These are phyloP conservation scores for Xyrichtys novacula DNA, from an alignment of 2,797 vertebrate species.

Conservation along the genomic window DNA sequence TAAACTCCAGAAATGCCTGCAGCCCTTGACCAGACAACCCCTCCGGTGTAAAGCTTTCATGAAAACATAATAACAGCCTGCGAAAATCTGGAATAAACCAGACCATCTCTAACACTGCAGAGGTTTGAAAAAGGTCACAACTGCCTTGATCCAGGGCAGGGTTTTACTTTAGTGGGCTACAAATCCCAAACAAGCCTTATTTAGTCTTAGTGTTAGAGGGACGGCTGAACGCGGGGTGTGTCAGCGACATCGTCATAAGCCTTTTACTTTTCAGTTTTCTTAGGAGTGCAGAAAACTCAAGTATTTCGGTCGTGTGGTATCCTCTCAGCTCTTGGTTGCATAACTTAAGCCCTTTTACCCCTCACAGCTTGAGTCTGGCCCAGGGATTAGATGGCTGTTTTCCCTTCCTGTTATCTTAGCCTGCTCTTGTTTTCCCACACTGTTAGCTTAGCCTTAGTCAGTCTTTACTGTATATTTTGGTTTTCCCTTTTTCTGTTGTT, in stretches of 20 bases:
- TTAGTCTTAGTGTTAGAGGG: conserved; percentile 27
- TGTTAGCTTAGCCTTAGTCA: conserved; percentile 47
- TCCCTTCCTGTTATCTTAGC: conserved; percentile 76
- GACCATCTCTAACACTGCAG: conserved; percentile 2
- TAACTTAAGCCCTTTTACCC: conserved; percentile 77
- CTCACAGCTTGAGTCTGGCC: conserved; percentile 81
- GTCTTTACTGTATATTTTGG: conserved; percentile 17
- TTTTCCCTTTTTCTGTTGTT: conserved; percentile 19
- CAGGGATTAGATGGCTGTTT: conserved; percentile 79
- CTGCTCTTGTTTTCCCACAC: conserved; percentile 74
- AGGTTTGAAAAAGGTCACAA: conserved; percentile 21
- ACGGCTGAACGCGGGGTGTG: conserved; percentile 24
- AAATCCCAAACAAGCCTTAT: conserved; percentile 52
- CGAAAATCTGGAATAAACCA: conserved; percentile 10
- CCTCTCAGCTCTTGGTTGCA: conserved; percentile 69
- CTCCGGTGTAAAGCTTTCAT: conserved; percentile 1
- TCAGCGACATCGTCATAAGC: conserved; percentile 51
- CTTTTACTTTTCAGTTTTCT: conserved; percentile 69
- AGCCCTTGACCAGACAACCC: conserved; percentile 18
- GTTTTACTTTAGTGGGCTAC: conserved; percentile 37
- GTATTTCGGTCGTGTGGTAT: conserved; percentile 62
- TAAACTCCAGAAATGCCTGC: conserved; percentile 47
- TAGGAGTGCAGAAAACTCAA: conserved; percentile 59
- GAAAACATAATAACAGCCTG: conserved; percentile 17
- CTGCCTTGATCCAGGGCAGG: conserved; percentile 19